Evolutionary conservation across 2,888 invertebrate species (phyloP), one percentile per base, ranked within the genome.

Genomic region (Sthenelais limicola): DNA sequence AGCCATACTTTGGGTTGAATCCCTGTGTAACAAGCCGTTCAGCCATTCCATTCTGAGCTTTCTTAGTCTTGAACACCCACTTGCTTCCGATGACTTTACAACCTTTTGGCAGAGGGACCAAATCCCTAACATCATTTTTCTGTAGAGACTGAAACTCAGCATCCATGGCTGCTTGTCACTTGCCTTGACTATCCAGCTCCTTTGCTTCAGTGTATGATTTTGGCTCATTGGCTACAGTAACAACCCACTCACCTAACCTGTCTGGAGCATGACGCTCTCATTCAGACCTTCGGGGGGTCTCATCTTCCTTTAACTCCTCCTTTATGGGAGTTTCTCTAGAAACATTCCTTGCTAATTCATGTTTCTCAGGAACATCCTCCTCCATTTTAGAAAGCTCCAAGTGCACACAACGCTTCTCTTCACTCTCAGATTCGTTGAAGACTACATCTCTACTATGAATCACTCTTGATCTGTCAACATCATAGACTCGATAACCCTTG

Each of bases 51-150:
- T 58, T 33, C n/a, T 54, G 52, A 70, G 21, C 24, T 7, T 26
- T n/a, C 30, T 70, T 38, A 18, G 33, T 35, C 30, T 73, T 54
- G 35, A 52, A 47, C n/a, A 70, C 69, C 58, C 47, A 56, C 26
- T 47, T 56, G 18, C 58, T 47, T 2, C 52, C 54, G 21, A 73
- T 18, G 15, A 35, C 24, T 47, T 73, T 71, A 28, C 21, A 28
- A n/a, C 48, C 68, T 38, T 69, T 52, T 12, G 56, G 69, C 7
- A 54, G 71, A 38, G 12, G 21, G 5, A 74, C 76, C 9, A 81
- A 51, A 18, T 72, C 71, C 77, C 79, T 81, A 0, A 78, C 78
- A 28, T 75, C 54, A 32, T 76, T 81, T 67, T 75, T 43, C 12
- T 69, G 58, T 18, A 79, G 70, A 1, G 51, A 66, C 3, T 24